A percentile compares a stretch with the other conserved stretches of the same genome.
These are phyloP conservation scores for Archocentrus centrarchus DNA, from an alignment of 2,113 vertebrate species.

Conservation along the genomic window DNA sequence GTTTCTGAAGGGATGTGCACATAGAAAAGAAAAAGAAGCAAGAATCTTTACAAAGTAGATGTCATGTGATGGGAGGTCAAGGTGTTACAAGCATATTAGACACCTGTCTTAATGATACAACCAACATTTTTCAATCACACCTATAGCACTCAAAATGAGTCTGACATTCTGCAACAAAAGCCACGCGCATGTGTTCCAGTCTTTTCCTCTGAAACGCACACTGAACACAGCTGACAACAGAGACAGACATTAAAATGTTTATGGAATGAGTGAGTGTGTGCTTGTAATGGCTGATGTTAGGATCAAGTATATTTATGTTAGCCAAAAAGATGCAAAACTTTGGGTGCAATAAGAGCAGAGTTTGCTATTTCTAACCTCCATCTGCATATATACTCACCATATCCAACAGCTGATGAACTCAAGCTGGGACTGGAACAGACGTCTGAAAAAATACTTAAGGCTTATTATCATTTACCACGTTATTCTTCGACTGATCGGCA, in stretches of 20 bases:
- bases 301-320: conserved; percentile 62
- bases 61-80: conserved; percentile 29
- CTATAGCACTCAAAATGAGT: conserved; percentile 38
- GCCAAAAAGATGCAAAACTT: conserved; percentile 45
- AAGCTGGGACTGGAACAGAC: conserved; percentile 47
- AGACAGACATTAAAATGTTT: conserved; percentile 30
- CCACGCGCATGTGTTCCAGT: background rate
- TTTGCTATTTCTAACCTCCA: conserved; percentile 14
- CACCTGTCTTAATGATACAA: conserved; percentile 23
- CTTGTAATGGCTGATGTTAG: conserved; percentile 37
- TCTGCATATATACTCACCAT: conserved; percentile 45
- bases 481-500: conserved; percentile 54
- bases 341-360: conserved; percentile 49
- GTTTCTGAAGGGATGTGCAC: conserved; percentile 63
- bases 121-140: conserved; percentile 22
- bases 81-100: conserved; percentile 34
- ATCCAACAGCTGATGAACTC: conserved; percentile 40
- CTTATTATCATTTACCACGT: conserved; percentile 63
- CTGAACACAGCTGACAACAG: conserved; percentile 13
- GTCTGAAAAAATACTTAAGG: conserved; percentile 73
- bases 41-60: conserved; percentile 53
- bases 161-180: conserved; percentile 26
- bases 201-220: conserved; percentile 38
- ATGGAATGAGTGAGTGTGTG: conserved; percentile 32
- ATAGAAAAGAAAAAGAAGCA: conserved; percentile 53